These are phyloP conservation scores for Halocaridina rubra DNA, from an alignment of 2,888 invertebrate genomes.

Conservation along the genomic window DNA sequence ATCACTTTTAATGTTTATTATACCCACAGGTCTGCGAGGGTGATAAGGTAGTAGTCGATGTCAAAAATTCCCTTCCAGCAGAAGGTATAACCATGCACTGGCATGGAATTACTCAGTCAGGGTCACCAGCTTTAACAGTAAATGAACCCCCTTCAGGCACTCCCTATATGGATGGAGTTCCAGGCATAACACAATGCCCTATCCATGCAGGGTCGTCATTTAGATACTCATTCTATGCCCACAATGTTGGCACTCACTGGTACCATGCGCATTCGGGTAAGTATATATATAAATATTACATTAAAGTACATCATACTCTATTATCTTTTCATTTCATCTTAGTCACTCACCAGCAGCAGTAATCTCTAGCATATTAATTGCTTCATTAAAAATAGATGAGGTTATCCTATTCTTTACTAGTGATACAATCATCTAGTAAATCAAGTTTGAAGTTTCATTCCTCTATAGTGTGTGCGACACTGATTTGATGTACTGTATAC, in stretches of 20 bases:
- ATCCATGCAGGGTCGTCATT: conserved; percentile 67
- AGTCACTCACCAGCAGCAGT: no score
- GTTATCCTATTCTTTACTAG: no score
- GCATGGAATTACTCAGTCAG: conserved; percentile 69
- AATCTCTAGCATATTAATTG: no score
- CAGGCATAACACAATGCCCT: conserved; percentile 69
- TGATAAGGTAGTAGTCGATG: conserved; percentile 68
- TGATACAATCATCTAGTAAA: no score
- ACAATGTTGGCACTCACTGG: conserved; percentile 66
- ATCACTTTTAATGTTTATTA: no score
- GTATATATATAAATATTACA: no score
- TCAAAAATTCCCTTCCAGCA: conserved; percentile 67
- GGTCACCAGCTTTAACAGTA: neutral
- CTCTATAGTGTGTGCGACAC: no score
- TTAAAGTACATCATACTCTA: no score
- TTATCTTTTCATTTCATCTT: no score
- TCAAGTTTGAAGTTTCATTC: no score
- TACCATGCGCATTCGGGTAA: conserved; percentile 67
- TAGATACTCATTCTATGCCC: conserved; percentile 65
- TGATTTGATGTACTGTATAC: no score
- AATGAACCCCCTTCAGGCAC: conserved; percentile 65
- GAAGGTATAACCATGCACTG: conserved; percentile 70
- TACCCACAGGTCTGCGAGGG: conserved; percentile 68
- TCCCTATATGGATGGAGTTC: conserved; percentile 69
- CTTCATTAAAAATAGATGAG: no score